These are phyloP conservation scores for Cossypha polioptera DNA, from an alignment of 2,797 vertebrate species.

Conservation along the genomic window DNA sequence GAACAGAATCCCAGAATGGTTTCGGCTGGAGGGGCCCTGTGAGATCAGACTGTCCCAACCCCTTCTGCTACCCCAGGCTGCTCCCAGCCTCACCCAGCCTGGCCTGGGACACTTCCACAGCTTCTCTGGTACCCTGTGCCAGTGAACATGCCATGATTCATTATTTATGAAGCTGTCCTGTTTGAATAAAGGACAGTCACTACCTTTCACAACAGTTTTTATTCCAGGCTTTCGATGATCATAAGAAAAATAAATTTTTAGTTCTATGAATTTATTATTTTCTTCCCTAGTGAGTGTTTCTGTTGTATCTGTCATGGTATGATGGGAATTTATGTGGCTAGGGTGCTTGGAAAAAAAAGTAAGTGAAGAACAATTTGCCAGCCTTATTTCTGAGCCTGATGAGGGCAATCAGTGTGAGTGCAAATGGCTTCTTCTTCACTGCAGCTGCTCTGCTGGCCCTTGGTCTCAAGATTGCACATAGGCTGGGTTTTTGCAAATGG, in stretches of 20 bases:
- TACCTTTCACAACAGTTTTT: not conserved
- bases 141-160: not conserved
- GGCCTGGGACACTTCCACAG: no score
- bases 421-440: not conserved
- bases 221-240: not conserved
- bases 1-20: no score
- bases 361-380: not conserved
- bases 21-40: no score
- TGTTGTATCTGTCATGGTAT: accelerated
- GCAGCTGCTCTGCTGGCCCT: not conserved
- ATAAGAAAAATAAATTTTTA: not conserved
- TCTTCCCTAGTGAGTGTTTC: not conserved
- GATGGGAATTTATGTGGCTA: not conserved
- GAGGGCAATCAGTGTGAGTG: not conserved
- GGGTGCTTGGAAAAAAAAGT: not conserved
- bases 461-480: not conserved
- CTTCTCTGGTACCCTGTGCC: no score
- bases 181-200: not conserved
- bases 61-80: no score
- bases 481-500: not conserved
- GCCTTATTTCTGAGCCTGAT: not conserved
- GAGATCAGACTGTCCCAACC: no score
- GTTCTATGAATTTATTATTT: not conserved
- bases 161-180: not conserved
- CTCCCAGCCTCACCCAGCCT: no score